Evolutionary conservation across 2,113 vertebrate species (phyloP).

Genomic region (Peucedramus taeniatus): DNA sequence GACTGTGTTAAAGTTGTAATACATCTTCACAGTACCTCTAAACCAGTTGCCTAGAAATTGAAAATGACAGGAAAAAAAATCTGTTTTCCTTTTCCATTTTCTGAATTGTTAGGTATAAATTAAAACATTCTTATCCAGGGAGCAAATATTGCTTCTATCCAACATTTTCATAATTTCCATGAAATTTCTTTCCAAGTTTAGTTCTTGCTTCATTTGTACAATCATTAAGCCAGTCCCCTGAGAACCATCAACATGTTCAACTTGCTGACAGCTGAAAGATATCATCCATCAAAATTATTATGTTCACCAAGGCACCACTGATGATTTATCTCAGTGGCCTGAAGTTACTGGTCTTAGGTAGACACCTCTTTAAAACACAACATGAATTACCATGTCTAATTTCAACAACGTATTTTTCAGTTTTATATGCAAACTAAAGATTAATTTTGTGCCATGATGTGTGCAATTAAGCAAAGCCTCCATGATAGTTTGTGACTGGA

Average conservation of each 20-base stretch:
- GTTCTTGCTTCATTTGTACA: neutral
- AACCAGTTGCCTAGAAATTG: neutral
- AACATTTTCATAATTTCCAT: neutral
- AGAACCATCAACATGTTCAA: neutral
- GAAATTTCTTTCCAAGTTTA: neutral
- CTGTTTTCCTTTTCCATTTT: neutral
- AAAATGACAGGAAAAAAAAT: neutral
- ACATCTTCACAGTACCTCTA: neutral
- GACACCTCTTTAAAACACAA: neutral
- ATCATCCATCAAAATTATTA: neutral
- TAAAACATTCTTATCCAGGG: neutral
- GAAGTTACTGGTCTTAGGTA: neutral
- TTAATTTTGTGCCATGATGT: neutral
- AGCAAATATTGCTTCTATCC: neutral
- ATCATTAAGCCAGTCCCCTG: neutral
- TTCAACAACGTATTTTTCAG: neutral
- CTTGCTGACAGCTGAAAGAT: neutral
- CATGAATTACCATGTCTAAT: neutral
- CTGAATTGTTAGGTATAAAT: neutral
- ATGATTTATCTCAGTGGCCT: neutral
- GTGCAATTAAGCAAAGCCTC: neutral
- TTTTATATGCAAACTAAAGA: neutral
- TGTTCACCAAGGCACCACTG: neutral
- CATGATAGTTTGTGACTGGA: neutral
- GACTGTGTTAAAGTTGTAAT: neutral